Base-by-base conservation (phyloP, 2,797 vertebrate genomes). In the Lepilemur ruficaudatus region DNA sequence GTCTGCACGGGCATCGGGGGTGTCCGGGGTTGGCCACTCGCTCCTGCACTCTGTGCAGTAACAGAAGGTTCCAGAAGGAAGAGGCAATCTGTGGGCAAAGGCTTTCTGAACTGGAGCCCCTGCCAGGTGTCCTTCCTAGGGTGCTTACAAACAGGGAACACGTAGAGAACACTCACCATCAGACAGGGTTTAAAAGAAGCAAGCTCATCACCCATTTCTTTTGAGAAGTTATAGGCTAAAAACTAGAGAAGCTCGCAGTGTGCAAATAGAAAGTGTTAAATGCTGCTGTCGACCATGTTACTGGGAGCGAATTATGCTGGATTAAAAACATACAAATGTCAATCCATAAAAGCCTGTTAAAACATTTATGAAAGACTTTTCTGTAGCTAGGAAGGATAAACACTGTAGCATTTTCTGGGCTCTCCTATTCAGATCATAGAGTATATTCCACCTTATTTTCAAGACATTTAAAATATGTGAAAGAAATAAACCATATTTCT, bases 161-260 rank as follows among this genome's bases (percentile, higher is more conserved):
- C 15, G 18, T 46, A 7, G 48, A 55, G 1, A 0, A 2, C 32
- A 1, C 52, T 10, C 30, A 28, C 32, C 35, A 7, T 25, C 59
- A 17, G 18, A 17, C 2, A 28, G 73, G 5, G 22, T 20, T 52
- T 41, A 22, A 43, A 50, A 48, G n/a, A 57, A 67, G 72, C 50
- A 65, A 61, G 28, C 57, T 50, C 38, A 1, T 50, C 18, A 41
- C 35, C 61, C 22, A 11, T 38, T 73, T n/a, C 41, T 89, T 30
- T 52, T 67, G 72, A 69, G 84, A 69, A 50, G 50, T 72, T 22
- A 30, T 20, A 14, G 50, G 79, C 41, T 32, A 57, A 43, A 50
- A 52, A 9, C n/a, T 6, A 18, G 3, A 59, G 52, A 13, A 35
- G 23, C 50, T 70, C 48, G 67, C 38, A 9, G 18, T 18, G 35